Conservation (phyloP, 2,888 invertebrate species). For the Mythimna loreyi region DNA sequence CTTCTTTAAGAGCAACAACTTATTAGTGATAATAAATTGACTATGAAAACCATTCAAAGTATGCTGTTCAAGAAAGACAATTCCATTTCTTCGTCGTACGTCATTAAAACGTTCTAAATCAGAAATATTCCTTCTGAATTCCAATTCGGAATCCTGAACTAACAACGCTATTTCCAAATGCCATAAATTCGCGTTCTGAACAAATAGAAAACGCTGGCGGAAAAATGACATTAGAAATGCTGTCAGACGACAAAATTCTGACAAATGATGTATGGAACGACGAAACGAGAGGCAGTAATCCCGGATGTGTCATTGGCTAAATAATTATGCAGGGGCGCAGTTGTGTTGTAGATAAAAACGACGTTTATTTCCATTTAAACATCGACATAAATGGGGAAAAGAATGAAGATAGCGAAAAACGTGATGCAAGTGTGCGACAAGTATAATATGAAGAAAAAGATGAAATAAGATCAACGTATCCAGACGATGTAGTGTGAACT, state of each 20-base stretch:
- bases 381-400: slow-evolving; percentile 20
- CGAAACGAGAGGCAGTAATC: slow-evolving; percentile 52
- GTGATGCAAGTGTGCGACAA: slow-evolving; percentile 2
- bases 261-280: slow-evolving; percentile 58
- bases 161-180: slow-evolving; percentile 54
- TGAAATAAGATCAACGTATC: neutral
- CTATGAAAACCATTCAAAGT: neutral
- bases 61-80: neutral
- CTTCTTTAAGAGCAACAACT: slow-evolving; percentile 17
- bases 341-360: slow-evolving; percentile 42
- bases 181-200: slow-evolving; percentile 59
- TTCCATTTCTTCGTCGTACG: slow-evolving; percentile 14
- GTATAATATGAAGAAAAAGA: neutral
- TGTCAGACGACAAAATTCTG: slow-evolving; percentile 56
- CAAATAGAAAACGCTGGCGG: slow-evolving; percentile 51
- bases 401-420: slow-evolving; percentile 18
- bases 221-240: slow-evolving; percentile 59
- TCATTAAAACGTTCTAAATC: slow-evolving; percentile 44
- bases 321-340: slow-evolving; percentile 53
- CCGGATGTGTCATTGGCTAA: slow-evolving; percentile 57
- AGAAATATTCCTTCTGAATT: slow-evolving; percentile 51
- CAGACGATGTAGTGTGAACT: neutral
- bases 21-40: neutral
- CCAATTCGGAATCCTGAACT: slow-evolving; percentile 39
- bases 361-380: slow-evolving; percentile 44